Base-by-base conservation (phyloP, 2,797 vertebrate genomes). In the Sebastes diaconus region DNA sequence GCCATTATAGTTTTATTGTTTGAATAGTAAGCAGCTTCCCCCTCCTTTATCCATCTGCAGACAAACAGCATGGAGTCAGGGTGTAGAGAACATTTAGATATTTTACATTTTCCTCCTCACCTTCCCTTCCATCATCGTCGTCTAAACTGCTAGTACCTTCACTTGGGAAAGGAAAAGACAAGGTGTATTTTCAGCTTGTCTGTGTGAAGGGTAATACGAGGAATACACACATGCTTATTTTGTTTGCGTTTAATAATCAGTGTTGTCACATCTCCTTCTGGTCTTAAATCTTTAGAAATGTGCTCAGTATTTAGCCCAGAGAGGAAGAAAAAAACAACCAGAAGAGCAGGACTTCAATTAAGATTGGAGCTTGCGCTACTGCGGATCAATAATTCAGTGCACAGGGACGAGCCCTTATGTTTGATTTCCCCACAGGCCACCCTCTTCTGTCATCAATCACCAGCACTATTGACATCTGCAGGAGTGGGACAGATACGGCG, bases 341-440 rank as follows among this genome's bases (percentile, higher is more conserved):
- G 6, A 73, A n/a, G 25, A 76, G 22, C 27, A 7, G 50, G 2
- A 2, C 54, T 59, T 5, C 8, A 25, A 63, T 75, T 34, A 57
- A 34, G 27, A 57, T 76, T 42, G 2, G 16, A 77, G 73, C 69
- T 73, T 36, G 27, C n/a, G 7, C 52, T 29, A 5, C 20, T 52
- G 20, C 3, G 25, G 60, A 89, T 88, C 87, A 87, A 86, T 91
- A 84, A 76, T 76, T 78, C 73, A 69, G 36, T 25, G 60, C 75
- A 20, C 76, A 63, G 74, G 66, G 77, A 87, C 52, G 13, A 69
- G 65, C 46, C 52, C 13, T 68, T 60, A n/a, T 18, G 61, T 69
- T 79, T 84, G 79, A 91, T 91, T 91, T 87, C 85, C 87, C 88
- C 52, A 22, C 30, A 34, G 83, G 42, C 83, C 63, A 6, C 68